Base-by-base conservation (phyloP, 2,113 vertebrate species). In the Datnioides undecimradiatus region DNA sequence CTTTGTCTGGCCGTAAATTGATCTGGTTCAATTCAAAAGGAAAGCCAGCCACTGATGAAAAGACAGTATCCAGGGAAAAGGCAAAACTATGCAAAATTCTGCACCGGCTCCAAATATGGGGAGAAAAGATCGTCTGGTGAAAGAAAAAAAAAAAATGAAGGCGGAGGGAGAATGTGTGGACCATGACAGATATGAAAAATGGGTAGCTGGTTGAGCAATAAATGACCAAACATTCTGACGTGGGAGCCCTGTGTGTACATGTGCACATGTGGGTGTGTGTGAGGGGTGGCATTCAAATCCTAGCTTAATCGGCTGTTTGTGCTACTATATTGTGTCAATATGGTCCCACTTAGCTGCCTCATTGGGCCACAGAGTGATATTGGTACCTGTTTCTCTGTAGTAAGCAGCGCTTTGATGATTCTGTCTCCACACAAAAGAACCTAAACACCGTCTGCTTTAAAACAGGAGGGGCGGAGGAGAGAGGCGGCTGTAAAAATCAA, bases 131-230 rank as follows among this genome's bases (percentile, higher is more conserved):
- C 0, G 33, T 79, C 85, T 91, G 79, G 83, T 74, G 64, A 79
- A 70, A 59, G 63, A 40, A 52, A 40, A 63, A 54, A 41, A 63
- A 59, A 25, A 31, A 51, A 86, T 0, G 5, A 25, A 65, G 54
- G 73, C 71, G 66, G 80, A 55, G 69, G 80, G 80, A 86, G 88
- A 85, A 71, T 84, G 85, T 86, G 86, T 84, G 70, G 71, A 90
- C 52, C 80, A 84, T 92, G 92, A 91, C 89, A 93, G 88, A 90
- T 90, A 90, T 92, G 89, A 93, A 93, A 93, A 94, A 93, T 93
- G 91, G 83, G 58, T 76, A 9, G 63, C 64, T 66, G 73, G 70
- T 89, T 91, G 89, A 82, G 88, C 73, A 90, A 90, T 89, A 92
- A 92, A 88, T 92, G 87, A 86, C 83, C 85, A 76, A 90, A 91